Base-by-base conservation (phyloP, 35 echinoderm and acorn worm species). In the Heliocidaris tuberculata region DNA sequence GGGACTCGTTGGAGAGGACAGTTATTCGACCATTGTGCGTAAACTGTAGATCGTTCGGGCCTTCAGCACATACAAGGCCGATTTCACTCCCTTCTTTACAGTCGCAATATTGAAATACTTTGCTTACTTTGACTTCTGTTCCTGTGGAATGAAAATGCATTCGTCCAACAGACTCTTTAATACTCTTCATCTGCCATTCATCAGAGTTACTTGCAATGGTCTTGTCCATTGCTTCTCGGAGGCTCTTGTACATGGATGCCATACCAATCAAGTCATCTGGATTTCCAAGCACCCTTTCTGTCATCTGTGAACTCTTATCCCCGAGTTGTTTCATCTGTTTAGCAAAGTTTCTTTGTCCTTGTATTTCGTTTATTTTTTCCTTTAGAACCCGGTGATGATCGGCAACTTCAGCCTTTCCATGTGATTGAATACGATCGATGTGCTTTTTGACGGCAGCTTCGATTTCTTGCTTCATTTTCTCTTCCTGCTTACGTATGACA, bases 211-310 rank as follows among this genome's bases (percentile, higher is more conserved):
- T 30, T 15, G 86, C 86, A 13, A 89, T 27, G 13, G 86, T 30
- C 86, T 30, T 27, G 86, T 89, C 86, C 21, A 89, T 89, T 24
- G 86, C 86, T 32, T 89, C 86, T 27, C 24, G 86, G 0, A 89
- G 32, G 31, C 24, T 89, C 86, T 89, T 89, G 86, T 30, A 89
- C 86, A 89, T 89, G 21, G 86, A 89, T 15, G 86, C 86, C 12
- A 89, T 89, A 15, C 86, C 86, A 15, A 89, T 15, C 13, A 89
- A 35, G 31, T 89, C 86, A 0, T 32, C 24, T 89, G 24, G 12
- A 35, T 89, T 89, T 13, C 31, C 24, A 13, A 89, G 86, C 2
- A 89, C 86, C 0, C 31, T 27, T 35, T 89, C 13, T 27, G 86
- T 89, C 86, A 89, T 89, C 24, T 13, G 13, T 2, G 4, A 30